These are phyloP conservation scores for Cenopis cana DNA, from an alignment of 2,888 invertebrate species.

Conservation along the genomic window DNA sequence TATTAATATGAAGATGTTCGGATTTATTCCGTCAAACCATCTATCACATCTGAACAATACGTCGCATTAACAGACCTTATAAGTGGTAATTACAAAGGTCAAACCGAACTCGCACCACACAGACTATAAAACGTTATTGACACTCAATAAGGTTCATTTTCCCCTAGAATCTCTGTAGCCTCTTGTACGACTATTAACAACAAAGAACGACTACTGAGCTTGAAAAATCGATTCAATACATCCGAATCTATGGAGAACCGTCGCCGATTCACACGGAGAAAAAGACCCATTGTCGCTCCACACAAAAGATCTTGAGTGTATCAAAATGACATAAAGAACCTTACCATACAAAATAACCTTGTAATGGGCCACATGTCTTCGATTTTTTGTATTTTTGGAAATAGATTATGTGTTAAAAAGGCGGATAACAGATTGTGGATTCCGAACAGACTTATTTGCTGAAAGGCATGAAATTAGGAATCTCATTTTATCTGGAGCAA, in stretches of 20 bases:
- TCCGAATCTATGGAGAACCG: constrained; percentile 68
- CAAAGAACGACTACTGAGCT: constrained; percentile 81
- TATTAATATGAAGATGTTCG: constrained; percentile 34
- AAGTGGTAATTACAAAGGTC: constrained; percentile 67
- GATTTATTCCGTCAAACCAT: constrained; percentile 39
- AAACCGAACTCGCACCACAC: constrained; percentile 44
- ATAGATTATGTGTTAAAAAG: constrained; percentile 84
- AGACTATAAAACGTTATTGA: constrained; percentile 3
- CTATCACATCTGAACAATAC: constrained; percentile 51
- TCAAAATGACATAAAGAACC: constrained; percentile 84
- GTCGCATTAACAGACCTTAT: constrained; percentile 59
- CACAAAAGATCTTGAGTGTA: constrained; percentile 81
- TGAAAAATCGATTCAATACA: constrained; percentile 84
- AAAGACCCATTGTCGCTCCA: constrained; percentile 67
- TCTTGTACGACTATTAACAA: constrained; percentile 64
- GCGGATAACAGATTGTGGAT: constrained; percentile 69
- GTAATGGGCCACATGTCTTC: constrained; percentile 78
- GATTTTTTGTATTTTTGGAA: constrained; percentile 70
- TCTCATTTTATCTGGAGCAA: constrained; percentile 20
- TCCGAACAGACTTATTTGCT: constrained; percentile 42
- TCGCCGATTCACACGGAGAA: constrained; percentile 73
- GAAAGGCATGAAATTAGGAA: constrained; percentile 39
- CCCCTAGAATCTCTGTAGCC: neutral
- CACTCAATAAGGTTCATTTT: constrained; percentile 20
- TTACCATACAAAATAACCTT: constrained; percentile 72